Evolutionary conservation across 2,113 vertebrate genomes (phyloP), one percentile per base, ranked within the genome.

Genomic region (Pseudois nayaur): DNA sequence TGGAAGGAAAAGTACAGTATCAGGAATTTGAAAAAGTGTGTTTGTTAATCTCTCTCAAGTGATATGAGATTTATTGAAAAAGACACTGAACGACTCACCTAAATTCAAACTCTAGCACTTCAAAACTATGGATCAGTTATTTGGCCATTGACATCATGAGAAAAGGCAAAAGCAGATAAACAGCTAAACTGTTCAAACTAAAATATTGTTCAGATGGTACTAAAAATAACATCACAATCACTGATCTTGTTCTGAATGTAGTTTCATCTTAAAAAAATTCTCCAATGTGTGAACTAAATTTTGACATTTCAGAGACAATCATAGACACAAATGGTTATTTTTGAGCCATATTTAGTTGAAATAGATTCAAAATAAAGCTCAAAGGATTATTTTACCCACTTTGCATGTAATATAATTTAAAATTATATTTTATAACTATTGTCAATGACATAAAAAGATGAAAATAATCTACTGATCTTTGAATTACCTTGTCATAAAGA

Each of bases 391-490:
- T 94, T 59, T 82, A 78, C 50, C 40, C 23, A 52, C 8, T 36
- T 31, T 71, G 6, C 31, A 87, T 13, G 10, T 50, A 43, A 91
- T 52, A 59, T 4, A 86, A 57, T 81, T 95, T 92, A 96, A 57
- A 79, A 36, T 79, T 79, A 43, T 4, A 87, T 40, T 64, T 64
- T 94, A 43, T 82, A 81, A 50, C 10, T 36, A 33, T 43, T 5
- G 29, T 97, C 33, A 88, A 14, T 92, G 21, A 89, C 33, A 93
- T 83, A 95, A 36, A 52, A 97, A 92, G 60, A 6, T 25, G 67
- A 97, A 97, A 97, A 93, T 86, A 67, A 94, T 8, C 31, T 78
- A 64, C 48, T 55, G 9, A 14, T 59, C 31, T 87, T 96, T 82
- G 40, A 90, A 19, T 81, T 82, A 21, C 4, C 43, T 78, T 64